phyloP scores from a whole-genome alignment of 2,797 vertebrate genomes.

The Remorina albescens region DNA sequence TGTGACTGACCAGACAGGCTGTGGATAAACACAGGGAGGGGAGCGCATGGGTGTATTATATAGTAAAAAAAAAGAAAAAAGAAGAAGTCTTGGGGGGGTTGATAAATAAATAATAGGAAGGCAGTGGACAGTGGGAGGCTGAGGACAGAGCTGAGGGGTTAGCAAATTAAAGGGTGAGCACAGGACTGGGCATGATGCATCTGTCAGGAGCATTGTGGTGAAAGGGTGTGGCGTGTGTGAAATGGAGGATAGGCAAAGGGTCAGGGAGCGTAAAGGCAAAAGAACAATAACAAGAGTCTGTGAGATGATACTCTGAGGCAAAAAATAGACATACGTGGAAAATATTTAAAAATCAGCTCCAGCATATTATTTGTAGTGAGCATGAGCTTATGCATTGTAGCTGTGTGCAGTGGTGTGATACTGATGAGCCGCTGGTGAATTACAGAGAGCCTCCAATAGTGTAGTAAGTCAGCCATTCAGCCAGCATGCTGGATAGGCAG shows the following conservation, averaged over 20 bases:
- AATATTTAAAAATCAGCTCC: conserved; percentile 40
- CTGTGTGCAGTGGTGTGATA: conserved; percentile 54
- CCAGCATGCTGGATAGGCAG: conserved; percentile 23
- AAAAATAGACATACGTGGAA: conserved; percentile 13
- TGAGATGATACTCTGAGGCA: neutral
- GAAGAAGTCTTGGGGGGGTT: conserved; percentile 2
- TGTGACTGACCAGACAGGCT: conserved; percentile 59
- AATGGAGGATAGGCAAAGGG: conserved; percentile 34
- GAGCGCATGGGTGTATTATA: conserved; percentile 54
- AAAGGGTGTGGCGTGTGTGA: conserved; percentile 53
- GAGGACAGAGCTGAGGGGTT: conserved; percentile 58
- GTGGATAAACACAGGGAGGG: conserved; percentile 53
- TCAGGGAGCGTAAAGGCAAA: conserved; percentile 4
- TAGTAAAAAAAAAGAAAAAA: conserved; percentile 42
- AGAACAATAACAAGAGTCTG: conserved; percentile 45
- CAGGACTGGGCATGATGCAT: conserved; percentile 47
- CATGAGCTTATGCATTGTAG: conserved; percentile 52
- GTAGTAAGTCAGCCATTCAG: conserved; percentile 39
- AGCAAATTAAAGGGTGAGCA: conserved; percentile 71
- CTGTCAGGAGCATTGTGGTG: conserved; percentile 59
- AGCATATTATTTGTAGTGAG: conserved; percentile 8
- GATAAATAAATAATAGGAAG: conserved; percentile 67
- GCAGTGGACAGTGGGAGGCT: conserved; percentile 42
- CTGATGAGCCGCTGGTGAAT: conserved; percentile 53
- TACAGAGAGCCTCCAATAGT: conserved; percentile 48